Evolutionary conservation across 2,888 invertebrate genomes (phyloP), one percentile per base, ranked within the genome.

Genomic region (Lycophotia porphyrea): DNA sequence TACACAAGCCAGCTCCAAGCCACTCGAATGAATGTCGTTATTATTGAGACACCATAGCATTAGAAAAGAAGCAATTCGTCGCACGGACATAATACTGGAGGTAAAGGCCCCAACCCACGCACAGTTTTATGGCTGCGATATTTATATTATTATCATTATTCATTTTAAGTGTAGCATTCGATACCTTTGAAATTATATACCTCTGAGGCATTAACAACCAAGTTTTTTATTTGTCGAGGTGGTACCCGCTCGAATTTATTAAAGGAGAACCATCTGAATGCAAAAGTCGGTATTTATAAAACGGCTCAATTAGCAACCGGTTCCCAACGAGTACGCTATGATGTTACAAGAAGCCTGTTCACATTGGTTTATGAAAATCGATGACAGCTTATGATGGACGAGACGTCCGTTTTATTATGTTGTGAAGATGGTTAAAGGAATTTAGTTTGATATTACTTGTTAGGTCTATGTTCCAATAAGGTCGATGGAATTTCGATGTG

Each of bases 251-350:
- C 77, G 78, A 87, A 86, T 88, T 87, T 87, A 89, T 89, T 83
- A 83, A 87, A 88, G 81, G 80, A 84, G 81, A 80, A 77, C 81
- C 81, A 84, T 88, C 87, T 91, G 90, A 90, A 90, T 90, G 86
- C 85, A 88, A 87, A 86, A 88, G 84, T 89, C 90, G 84, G 86
- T 90, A 89, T 91, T 91, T 90, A 89, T 91, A 92, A n/a, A n/a
- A 92, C 88, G 74, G 89, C 90, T 93, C 91, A 92, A 93, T 93
- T 93, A 93, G 90, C 83, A 88, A 92, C 91, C 90, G 88, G 92
- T 92, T 87, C 78, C 71, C 49, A 74, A 67, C 78, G 74, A 75
- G 77, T 68, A 80, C 85, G 80, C 82, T 91, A 89, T 90, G 90
- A 91, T 89, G 87, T 85, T 86, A 88, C 90, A 88, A 90, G 90